These are phyloP conservation scores for Engystomops pustulosus DNA, from an alignment of 2,113 vertebrate species.

Conservation along the genomic window DNA sequence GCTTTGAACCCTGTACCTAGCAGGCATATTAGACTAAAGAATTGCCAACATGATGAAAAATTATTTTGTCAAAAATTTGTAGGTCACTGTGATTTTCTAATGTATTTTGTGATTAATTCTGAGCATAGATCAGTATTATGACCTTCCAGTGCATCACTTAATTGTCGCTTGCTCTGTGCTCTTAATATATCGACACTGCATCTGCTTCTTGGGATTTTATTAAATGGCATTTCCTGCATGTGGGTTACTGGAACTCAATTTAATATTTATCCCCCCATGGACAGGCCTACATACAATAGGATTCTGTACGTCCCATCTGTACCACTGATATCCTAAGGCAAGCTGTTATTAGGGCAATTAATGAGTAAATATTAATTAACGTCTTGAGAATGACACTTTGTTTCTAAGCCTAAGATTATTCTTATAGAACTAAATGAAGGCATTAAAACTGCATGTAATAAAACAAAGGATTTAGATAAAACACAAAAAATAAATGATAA, in stretches of 20 bases:
- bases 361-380: conserved; percentile 26
- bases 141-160: conserved; percentile 96
- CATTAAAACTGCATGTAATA: background rate
- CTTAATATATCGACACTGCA: conserved; percentile 93
- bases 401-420: background rate
- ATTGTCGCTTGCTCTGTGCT: conserved; percentile 95
- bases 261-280: background rate
- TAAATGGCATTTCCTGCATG: conserved; percentile 83
- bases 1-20: conserved; percentile 94
- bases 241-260: conserved; percentile 76
- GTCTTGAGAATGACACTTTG: too few species aligned
- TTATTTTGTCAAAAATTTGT: conserved; percentile 98
- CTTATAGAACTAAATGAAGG: background rate
- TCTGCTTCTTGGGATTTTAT: conserved; percentile 89
- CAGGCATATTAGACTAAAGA: conserved; percentile 97
- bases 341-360: too few species aligned
- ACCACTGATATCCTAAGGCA: too few species aligned
- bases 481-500: too few species aligned
- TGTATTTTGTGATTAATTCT: conserved; percentile 97
- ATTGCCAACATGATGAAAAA: conserved; percentile 97
- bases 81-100: conserved; percentile 98
- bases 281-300: background rate
- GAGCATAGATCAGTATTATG: conserved; percentile 98
- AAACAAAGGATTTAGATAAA: too few species aligned
- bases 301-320: too few species aligned